Conservation (phyloP, 2,113 vertebrate genomes). For the Promerops cafer region DNA sequence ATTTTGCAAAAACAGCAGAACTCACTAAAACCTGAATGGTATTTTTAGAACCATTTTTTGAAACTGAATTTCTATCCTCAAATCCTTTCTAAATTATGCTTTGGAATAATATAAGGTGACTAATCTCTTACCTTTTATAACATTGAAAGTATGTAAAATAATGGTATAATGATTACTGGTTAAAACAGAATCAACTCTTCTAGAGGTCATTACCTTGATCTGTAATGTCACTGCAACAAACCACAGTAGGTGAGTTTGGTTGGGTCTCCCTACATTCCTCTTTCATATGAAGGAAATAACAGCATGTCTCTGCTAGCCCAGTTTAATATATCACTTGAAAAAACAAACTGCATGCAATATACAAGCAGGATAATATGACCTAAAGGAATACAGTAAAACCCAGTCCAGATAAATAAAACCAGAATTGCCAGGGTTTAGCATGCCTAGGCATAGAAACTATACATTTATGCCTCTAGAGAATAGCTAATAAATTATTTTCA, state of each 20-base stretch:
- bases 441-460: conserved; percentile 31
- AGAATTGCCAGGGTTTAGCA: conserved; percentile 43
- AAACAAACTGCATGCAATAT: conserved; percentile 45
- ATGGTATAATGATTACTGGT: conserved; percentile 35
- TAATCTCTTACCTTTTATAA: conserved; percentile 48
- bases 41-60: neutral
- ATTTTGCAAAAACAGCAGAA: neutral
- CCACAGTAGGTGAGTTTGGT: neutral
- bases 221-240: conserved; percentile 40
- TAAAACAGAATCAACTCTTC: conserved; percentile 43
- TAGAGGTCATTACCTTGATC: conserved; percentile 6
- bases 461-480: conserved; percentile 23
- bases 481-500: conserved; percentile 44
- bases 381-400: conserved; percentile 48
- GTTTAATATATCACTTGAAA: conserved; percentile 44
- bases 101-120: conserved; percentile 34
- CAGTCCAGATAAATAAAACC: conserved; percentile 60
- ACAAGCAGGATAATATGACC: conserved; percentile 35
- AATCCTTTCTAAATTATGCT: conserved; percentile 31
- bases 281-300: conserved; percentile 38
- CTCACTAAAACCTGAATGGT: neutral
- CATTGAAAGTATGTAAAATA: conserved; percentile 11
- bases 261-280: conserved; percentile 11
- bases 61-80: neutral
- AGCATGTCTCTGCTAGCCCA: conserved; percentile 49